Evolutionary conservation across 1,140 invertebrate genomes (phyloP).

Genomic region (Hyposmocoma kahamanoa): DNA sequence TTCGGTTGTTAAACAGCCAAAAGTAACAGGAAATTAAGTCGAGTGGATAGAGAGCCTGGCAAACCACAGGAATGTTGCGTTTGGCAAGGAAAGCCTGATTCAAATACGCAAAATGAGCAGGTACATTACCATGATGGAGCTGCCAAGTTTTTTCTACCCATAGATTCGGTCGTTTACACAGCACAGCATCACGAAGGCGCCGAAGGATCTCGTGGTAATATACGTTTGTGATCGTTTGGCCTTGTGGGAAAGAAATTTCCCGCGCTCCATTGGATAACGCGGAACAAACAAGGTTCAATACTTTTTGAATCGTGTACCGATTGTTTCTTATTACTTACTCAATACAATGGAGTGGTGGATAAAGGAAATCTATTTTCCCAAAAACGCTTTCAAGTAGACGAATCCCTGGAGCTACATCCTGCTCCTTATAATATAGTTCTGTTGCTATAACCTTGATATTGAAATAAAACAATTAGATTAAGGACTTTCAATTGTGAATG

Average conservation of each 20-base stretch:
- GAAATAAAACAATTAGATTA: too few relatives aligned
- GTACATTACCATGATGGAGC: too few relatives aligned
- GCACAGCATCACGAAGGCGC: not conserved
- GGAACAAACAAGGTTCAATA: not conserved
- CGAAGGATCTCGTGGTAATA: not conserved
- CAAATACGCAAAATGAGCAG: not conserved
- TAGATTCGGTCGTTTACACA: not conserved
- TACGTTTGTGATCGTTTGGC: not conserved
- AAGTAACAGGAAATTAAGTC: too few relatives aligned
- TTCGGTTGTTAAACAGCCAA: too few relatives aligned
- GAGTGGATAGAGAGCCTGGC: too few relatives aligned
- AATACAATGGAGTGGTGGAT: constrained; percentile 29
- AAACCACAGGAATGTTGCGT: not conserved
- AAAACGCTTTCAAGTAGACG: constrained; percentile 15
- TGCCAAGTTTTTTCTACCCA: not conserved
- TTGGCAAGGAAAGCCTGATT: not conserved
- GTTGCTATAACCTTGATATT: constrained; percentile 33
- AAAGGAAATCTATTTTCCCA: constrained; percentile 24
- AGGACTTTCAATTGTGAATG: too few relatives aligned
- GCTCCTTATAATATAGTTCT: constrained; percentile 31
- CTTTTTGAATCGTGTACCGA: not conserved
- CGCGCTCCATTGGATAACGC: not conserved
- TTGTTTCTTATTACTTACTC: constrained; percentile 34
- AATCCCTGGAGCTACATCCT: constrained; percentile 39
- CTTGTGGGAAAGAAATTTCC: not conserved